Conservation (phyloP, 2,888 invertebrate species). For the Nephrotoma guestfalica region DNA sequence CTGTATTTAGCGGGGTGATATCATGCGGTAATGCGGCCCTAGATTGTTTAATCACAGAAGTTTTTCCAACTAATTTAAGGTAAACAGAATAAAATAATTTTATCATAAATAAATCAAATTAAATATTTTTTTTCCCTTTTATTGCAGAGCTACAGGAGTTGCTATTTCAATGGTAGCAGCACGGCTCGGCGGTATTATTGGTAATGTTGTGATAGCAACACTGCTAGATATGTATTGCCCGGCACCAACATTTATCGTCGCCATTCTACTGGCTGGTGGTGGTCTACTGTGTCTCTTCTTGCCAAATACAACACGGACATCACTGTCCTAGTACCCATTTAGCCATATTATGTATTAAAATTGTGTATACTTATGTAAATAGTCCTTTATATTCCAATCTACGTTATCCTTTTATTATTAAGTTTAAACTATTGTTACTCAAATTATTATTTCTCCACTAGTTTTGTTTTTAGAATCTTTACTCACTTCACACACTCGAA, state of each 20-base stretch:
- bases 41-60: constrained; percentile 85
- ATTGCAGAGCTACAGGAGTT: constrained; percentile 70
- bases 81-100: constrained; percentile 22
- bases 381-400: not conserved
- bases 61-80: constrained; percentile 84
- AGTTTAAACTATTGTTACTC: not conserved
- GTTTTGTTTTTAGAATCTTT: not conserved
- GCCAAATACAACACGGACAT: constrained; percentile 79
- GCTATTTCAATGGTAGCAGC: constrained; percentile 84
- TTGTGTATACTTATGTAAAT: not conserved
- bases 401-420: not conserved
- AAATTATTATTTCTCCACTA: not conserved
- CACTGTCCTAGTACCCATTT: constrained; percentile 24
- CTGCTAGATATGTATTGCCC: constrained; percentile 79
- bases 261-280: constrained; percentile 69
- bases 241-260: constrained; percentile 83
- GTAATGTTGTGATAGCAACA: constrained; percentile 64
- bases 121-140: not conserved
- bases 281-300: constrained; percentile 76
- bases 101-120: not conserved
- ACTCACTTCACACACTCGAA: not conserved
- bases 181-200: constrained; percentile 72
- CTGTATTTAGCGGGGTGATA: constrained; percentile 74
- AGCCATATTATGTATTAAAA: not conserved
- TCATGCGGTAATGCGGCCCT: constrained; percentile 81